Conservation (phyloP, 2,888 invertebrate genomes). For the Mesorhabditis sp. region DNA sequence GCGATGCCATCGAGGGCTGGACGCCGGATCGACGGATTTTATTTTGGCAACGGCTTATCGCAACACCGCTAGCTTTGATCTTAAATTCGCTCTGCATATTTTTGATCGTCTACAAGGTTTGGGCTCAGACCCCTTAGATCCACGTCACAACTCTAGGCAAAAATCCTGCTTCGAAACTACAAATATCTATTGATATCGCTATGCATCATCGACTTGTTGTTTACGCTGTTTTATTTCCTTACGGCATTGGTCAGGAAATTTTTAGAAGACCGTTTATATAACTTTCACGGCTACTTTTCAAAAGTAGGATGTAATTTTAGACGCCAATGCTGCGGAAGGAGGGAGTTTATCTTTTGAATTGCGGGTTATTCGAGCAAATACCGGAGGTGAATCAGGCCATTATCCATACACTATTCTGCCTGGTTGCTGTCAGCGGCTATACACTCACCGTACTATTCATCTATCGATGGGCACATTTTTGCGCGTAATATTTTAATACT, state of each 20-base stretch:
- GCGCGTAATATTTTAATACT: slow-evolving; percentile 2
- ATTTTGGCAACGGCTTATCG: neutral
- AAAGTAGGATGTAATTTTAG: neutral
- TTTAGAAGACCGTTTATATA: neutral
- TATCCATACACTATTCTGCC: neutral
- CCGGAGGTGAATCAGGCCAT: neutral
- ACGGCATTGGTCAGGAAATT: neutral
- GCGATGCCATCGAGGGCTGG: neutral
- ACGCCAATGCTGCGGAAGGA: neutral
- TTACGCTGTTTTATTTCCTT: neutral
- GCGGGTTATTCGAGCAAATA: neutral
- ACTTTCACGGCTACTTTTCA: neutral
- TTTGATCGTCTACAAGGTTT: neutral
- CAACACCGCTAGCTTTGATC: neutral
- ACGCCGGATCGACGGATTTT: neutral
- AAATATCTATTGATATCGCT: neutral
- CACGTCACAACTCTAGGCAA: neutral
- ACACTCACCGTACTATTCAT: neutral
- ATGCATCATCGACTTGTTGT: neutral
- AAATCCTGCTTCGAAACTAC: neutral
- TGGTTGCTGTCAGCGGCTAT: neutral
- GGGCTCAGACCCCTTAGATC: neutral
- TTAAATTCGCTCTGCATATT: neutral
- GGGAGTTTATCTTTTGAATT: neutral
- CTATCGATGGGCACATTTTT: neutral